Evolutionary conservation across 2,888 invertebrate genomes (phyloP), one percentile per base, ranked within the genome.

Genomic region (Cantharis rustica): DNA sequence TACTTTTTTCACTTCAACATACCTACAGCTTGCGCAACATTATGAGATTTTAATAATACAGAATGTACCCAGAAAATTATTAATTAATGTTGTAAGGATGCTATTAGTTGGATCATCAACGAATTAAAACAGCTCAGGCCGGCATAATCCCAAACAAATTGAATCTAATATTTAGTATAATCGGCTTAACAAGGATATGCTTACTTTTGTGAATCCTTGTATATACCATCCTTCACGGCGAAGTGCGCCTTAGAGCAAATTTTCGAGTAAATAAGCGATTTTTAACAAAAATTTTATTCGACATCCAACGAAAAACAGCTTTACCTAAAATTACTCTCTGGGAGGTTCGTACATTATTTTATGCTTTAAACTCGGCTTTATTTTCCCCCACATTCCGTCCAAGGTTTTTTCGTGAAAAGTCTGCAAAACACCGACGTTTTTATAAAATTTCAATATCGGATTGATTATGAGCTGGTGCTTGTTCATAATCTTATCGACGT

Each of bases 81-180:
- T 77, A 77, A 77, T 77, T 77, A 77, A 70, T 26, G 71, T 72
- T 72, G 71, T 77, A 80, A 81, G 80, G 80, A 81, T 83, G 84
- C 84, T 84, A 86, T 86, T 85, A 86, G 83, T 80, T 77, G 84
- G 86, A 85, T 86, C 86, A 85, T 83, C 82, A 83, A 85, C 84
- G 85, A 86, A 85, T 86, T 86, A 84, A 82, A 84, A 82, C 74
- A 31, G 78, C 80, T 79, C 75, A 72, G 78, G 69, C 76, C 77
- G 75, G 71, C 83, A 84, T 86, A 87, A 86, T 86, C 87, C 86
- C 79, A 83, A 83, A 86, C 87, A 87, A 87, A 87, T 87, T 87
- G 87, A 86, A 86, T 87, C 86, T 87, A 86, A 87, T 87, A 87
- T 87, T 86, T 86, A 86, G 85, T 85, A 85, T 86, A 86, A 86